Conservation (phyloP, 2,113 vertebrate species). For the Otolemur garnettii region DNA sequence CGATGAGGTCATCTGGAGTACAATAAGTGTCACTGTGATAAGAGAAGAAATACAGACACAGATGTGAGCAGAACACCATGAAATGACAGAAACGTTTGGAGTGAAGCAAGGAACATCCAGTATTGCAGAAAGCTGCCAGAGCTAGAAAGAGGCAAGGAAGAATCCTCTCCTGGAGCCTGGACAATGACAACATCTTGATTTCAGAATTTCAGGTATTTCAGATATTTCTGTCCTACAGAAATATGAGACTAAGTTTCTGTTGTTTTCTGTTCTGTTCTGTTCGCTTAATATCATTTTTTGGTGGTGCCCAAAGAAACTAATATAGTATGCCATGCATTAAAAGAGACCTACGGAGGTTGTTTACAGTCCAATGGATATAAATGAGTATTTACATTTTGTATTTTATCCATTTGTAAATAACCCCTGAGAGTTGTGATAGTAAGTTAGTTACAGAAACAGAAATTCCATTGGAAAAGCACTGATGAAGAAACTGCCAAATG, state of each 20-base stretch:
- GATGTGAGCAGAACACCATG: neutral
- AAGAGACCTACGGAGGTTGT: neutral
- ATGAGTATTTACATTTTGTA: neutral
- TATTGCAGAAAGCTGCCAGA: neutral
- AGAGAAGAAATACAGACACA: neutral
- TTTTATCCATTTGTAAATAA: neutral
- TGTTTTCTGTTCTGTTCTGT: neutral
- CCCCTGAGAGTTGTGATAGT: neutral
- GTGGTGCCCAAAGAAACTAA: neutral
- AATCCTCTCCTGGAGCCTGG: rapidly evolving
- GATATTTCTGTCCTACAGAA: neutral
- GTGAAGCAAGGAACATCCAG: neutral
- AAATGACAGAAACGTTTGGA: neutral
- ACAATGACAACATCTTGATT: neutral
- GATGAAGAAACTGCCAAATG: neutral
- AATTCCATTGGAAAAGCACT: neutral
- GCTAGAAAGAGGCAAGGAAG: neutral
- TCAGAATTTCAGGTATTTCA: neutral
- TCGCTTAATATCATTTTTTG: neutral
- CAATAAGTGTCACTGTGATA: neutral
- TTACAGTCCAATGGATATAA: neutral
- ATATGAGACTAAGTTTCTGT: neutral
- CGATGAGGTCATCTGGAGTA: neutral
- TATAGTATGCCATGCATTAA: neutral
- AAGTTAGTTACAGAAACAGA: neutral